Percentiles rank a stretch among this genome's conserved stretches.
Evolutionary conservation across 2,797 vertebrate genomes (phyloP).

Genomic region (Capromys pilorides): DNA sequence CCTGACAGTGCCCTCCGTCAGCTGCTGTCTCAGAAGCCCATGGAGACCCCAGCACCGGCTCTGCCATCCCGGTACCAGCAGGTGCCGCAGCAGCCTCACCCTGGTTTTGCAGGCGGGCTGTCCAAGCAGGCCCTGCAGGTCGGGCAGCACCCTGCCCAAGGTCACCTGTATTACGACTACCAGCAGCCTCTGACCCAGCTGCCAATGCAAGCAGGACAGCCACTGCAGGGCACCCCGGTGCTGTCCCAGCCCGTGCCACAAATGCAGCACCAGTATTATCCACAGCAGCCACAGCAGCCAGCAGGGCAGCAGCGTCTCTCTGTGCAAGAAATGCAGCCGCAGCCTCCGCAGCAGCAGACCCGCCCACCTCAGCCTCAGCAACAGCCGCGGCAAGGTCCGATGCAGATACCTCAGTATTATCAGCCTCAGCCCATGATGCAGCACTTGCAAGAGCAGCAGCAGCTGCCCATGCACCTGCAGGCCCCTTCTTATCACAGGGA

Average conservation of each 20-base stretch:
- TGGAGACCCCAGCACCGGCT: conserved; percentile 82
- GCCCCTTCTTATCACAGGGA: conserved; percentile 86
- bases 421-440: conserved; percentile 86
- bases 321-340: conserved; percentile 85
- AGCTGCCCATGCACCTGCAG: conserved; percentile 85
- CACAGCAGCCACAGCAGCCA: conserved; percentile 80
- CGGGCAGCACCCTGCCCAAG: conserved; percentile 83
- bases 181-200: conserved; percentile 86
- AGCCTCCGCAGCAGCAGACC: conserved; percentile 68
- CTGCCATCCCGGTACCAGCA: conserved; percentile 85
- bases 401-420: conserved; percentile 89
- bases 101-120: conserved; percentile 83
- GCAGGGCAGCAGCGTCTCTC: conserved; percentile 84
- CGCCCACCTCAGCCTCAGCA: conserved; percentile 79
- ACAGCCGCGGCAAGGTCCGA: conserved; percentile 82
- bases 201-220: conserved; percentile 84
- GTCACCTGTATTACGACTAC: conserved; percentile 87
- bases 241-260: conserved; percentile 86
- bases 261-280: conserved; percentile 87
- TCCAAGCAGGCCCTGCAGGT: conserved; percentile 86
- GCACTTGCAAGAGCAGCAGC: conserved; percentile 83
- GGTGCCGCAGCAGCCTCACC: conserved; percentile 85
- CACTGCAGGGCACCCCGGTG: conserved; percentile 84
- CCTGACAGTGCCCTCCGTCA: conserved; percentile 88
- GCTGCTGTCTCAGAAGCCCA: conserved; percentile 87